Evolutionary conservation across 2,113 vertebrate species (phyloP), one percentile per base, ranked within the genome.

Genomic region (Centropus unirufus): DNA sequence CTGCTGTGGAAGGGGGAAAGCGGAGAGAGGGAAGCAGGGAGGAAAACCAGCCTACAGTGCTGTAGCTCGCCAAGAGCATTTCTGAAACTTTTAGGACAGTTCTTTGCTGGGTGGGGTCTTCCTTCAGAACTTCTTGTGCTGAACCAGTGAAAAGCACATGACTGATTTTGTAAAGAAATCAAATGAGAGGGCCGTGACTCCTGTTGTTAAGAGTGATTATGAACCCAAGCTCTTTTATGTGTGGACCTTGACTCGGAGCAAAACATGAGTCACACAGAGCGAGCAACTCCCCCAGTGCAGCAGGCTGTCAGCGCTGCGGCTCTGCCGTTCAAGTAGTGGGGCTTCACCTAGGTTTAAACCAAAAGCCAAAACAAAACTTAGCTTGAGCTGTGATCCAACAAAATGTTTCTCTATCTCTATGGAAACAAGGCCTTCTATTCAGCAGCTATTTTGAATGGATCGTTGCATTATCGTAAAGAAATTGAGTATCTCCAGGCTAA

Each of bases 321-420:
- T 73, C 34, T 62, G 76, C 73, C 0, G 2, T 39, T 78, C 78
- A 19, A 63, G 34, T 90, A 84, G 82, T 75, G 76, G 57, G 69
- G 36, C 85, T 95, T 96, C 93, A 92, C 93, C 89, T 74, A 72
- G 78, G 92, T 94, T 97, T 89, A 95, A 96, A 97, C 68, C 88
- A 85, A 83, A 96, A 96, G 91, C 96, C 95, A 90, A 77, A 88
- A 62, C 49, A 76, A 51, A 85, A 61, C 54, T 94, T 97, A 91
- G 89, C 91, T 46, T 63, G 93, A 97, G 91, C 83, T 93, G 32
- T 95, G 94, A 95, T 97, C 91, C 93, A 95, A 94, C 92, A 93
- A 96, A 96, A 93, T 91, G 90, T 97, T 98, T 96, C 49, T n/a
- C 85, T 79, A 11, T 98, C 81, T 92, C 97, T 97, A 72, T 96